Conservation (phyloP, 2,888 invertebrate species). For the Dasypogon diadema region DNA sequence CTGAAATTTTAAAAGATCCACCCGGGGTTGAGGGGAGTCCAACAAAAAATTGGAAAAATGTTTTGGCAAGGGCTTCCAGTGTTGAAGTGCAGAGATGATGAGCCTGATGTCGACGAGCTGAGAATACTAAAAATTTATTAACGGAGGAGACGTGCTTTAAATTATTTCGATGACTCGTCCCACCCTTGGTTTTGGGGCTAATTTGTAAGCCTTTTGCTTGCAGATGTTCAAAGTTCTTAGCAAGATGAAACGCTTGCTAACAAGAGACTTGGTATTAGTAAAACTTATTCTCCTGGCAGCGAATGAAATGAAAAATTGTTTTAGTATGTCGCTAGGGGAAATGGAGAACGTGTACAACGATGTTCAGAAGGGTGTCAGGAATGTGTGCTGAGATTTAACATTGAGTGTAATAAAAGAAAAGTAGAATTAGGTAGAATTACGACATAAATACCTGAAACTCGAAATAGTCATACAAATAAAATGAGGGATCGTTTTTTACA, state of each 20-base stretch:
- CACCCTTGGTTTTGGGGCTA: background rate
- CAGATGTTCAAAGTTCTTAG: background rate
- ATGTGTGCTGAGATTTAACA: no score
- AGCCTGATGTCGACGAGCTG: constrained; percentile 41
- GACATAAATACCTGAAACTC: no score
- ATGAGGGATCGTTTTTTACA: no score
- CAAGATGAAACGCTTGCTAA: background rate
- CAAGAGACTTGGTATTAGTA: background rate
- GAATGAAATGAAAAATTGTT: background rate
- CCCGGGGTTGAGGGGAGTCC: background rate
- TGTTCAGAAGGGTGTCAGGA: no score
- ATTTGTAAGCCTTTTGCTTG: background rate
- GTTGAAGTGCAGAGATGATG: constrained; percentile 1
- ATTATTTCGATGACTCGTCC: constrained; percentile 7
- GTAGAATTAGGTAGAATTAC: no score
- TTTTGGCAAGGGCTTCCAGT: background rate
- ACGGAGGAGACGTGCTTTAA: constrained; percentile 43
- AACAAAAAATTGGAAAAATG: background rate
- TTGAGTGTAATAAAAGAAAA: no score
- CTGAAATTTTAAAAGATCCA: constrained; percentile 17
- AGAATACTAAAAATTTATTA: constrained; percentile 54
- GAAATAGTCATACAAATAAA: no score
- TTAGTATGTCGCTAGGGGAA: background rate
- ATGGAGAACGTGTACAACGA: no score
- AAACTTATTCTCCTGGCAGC: background rate